Evolutionary conservation across 2,797 vertebrate genomes (phyloP).

Genomic region (Falco naumanni): DNA sequence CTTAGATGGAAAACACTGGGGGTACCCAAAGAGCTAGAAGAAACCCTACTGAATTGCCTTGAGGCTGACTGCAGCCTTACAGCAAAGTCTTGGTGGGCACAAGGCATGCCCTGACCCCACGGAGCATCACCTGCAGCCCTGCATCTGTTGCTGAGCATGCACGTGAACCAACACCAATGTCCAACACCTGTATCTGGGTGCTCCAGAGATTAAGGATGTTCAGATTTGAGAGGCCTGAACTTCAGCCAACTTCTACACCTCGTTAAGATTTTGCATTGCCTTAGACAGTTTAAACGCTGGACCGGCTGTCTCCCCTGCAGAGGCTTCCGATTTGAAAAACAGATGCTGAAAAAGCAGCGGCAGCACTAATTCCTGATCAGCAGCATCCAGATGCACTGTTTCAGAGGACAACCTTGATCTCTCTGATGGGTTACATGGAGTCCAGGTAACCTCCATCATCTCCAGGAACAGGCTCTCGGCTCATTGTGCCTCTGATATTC

Average conservation of each 20-base stretch:
- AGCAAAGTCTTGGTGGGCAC: not conserved
- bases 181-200: not conserved
- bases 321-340: not conserved
- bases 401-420: not conserved
- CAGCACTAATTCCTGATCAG: not conserved
- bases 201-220: not conserved
- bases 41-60: not conserved
- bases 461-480: not conserved
- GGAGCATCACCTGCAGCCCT: not conserved
- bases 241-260: not conserved
- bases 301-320: not conserved
- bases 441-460: not conserved
- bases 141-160: not conserved
- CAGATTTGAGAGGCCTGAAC: not conserved
- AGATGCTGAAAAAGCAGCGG: not conserved
- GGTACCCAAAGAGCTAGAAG: not conserved
- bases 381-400: not conserved
- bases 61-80: not conserved
- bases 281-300: not conserved
- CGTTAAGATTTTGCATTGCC: not conserved
- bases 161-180: rapidly evolving
- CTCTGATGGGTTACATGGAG: not conserved
- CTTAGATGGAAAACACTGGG: not conserved
- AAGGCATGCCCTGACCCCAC: not conserved
- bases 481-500: not conserved